Conservation (phyloP, 2,797 vertebrate species). For the Melanotaenia parkinsoni region DNA sequence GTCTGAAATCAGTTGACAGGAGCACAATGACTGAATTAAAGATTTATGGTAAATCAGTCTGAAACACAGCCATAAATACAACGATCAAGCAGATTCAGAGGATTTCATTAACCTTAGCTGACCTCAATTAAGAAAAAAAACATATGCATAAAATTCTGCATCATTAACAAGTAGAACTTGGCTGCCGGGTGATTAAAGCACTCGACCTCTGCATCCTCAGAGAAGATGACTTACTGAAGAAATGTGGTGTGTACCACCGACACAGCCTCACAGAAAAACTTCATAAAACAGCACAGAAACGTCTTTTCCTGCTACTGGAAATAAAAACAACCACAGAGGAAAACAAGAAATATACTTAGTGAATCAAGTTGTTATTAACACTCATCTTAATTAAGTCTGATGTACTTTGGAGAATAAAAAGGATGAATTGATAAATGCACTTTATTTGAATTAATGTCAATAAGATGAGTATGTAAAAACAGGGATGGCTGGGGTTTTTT, state of each 20-base stretch:
- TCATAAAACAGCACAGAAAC: too few relatives aligned
- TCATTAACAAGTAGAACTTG: not conserved
- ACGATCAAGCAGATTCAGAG: not conserved
- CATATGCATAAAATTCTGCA: not conserved
- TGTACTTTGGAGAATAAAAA: too few relatives aligned
- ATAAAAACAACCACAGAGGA: not conserved
- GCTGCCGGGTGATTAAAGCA: not conserved
- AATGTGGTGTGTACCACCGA: not conserved
- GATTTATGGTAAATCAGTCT: not conserved
- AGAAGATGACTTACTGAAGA: not conserved
- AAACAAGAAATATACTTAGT: not conserved
- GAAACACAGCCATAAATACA: not conserved
- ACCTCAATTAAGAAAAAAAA: not conserved
- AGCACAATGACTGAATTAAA: not conserved
- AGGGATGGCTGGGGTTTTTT: too few relatives aligned
- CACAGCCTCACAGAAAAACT: too few relatives aligned
- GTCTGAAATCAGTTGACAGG: not conserved
- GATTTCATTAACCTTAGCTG: not conserved
- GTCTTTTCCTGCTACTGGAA: too few relatives aligned
- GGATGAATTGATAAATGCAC: too few relatives aligned
- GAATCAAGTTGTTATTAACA: too few relatives aligned
- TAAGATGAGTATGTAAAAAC: too few relatives aligned
- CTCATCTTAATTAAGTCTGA: too few relatives aligned
- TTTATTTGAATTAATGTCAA: too few relatives aligned
- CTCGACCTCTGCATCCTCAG: not conserved